A percentile compares a stretch with the other conserved stretches of the same genome.
These are phyloP conservation scores for Lapara coniferarum DNA, from an alignment of 2,888 invertebrate genomes.

Conservation along the genomic window DNA sequence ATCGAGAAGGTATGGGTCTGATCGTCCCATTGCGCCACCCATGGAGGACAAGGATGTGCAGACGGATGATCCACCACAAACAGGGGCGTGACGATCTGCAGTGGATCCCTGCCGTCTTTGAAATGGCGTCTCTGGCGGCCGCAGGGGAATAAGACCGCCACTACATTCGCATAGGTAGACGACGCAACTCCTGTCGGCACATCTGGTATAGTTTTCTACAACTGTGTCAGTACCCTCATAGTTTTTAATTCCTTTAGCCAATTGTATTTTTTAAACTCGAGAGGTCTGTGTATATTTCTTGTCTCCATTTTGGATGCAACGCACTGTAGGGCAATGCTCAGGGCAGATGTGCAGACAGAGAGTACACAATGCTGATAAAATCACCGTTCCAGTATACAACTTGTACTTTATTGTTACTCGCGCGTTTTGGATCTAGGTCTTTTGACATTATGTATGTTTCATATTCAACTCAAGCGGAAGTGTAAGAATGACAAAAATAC, in stretches of 20 bases:
- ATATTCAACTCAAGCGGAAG: constrained; percentile 46
- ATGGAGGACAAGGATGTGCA: constrained; percentile 90
- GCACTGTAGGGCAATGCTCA: constrained; percentile 31
- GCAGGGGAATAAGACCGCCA: constrained; percentile 36
- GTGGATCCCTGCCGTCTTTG: constrained; percentile 58
- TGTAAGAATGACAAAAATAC: constrained; percentile 48
- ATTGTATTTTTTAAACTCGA: constrained; percentile 28
- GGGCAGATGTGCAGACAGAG: constrained; percentile 52
- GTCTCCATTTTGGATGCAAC: constrained; percentile 23
- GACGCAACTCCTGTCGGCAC: constrained; percentile 55
- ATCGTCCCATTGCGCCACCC: constrained; percentile 74
- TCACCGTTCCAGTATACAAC: constrained; percentile 64
- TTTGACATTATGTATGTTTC: constrained; percentile 69
- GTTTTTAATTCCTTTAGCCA: constrained; percentile 15
- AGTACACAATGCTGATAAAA: constrained; percentile 41
- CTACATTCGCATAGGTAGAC: constrained; percentile 46
- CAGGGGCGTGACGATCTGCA: constrained; percentile 74
- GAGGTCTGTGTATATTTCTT: neutral
- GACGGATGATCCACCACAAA: constrained; percentile 84
- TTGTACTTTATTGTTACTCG: constrained; percentile 61
- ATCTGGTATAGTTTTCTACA: constrained; percentile 29
- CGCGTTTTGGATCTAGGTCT: constrained; percentile 74
- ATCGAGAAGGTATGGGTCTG: constrained; percentile 89
- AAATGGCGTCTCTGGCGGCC: constrained; percentile 39
- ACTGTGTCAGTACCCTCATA: constrained; percentile 15